These are phyloP conservation scores for Progne subis DNA, from an alignment of 2,113 vertebrate genomes.

Conservation along the genomic window DNA sequence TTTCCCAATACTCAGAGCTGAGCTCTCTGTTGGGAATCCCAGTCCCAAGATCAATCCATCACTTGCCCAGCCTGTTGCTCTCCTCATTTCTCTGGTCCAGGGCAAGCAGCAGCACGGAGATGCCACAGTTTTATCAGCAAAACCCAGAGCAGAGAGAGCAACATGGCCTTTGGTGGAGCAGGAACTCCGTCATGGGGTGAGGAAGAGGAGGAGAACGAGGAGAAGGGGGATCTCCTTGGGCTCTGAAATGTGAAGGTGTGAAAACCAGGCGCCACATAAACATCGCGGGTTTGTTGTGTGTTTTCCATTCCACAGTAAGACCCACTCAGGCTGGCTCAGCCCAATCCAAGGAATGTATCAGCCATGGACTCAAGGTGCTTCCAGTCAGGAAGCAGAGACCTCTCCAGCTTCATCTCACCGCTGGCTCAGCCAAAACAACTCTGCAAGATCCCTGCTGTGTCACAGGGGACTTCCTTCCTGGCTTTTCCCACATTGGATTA, in stretches of 20 bases:
- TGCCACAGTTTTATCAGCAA: neutral
- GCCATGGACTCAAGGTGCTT: neutral
- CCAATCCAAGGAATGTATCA: neutral
- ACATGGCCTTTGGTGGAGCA: fast-evolving
- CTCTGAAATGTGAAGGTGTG: neutral
- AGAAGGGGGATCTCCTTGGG: fast-evolving
- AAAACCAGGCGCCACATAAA: neutral
- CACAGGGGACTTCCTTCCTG: neutral
- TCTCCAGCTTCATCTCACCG: neutral
- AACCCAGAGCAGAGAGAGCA: neutral
- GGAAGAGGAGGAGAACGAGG: neutral
- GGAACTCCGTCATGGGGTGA: neutral
- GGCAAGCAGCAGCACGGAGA: neutral
- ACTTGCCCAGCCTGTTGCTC: neutral
- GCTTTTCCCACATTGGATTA: neutral
- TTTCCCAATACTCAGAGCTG: neutral
- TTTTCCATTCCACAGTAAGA: neutral
- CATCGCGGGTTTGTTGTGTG: fast-evolving
- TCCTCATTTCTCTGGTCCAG: neutral
- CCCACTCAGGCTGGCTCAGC: neutral
- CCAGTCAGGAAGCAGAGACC: neutral
- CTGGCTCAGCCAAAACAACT: neutral
- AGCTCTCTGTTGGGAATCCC: neutral
- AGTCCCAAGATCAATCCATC: neutral
- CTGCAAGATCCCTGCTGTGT: neutral